Base-by-base conservation (phyloP, 2,888 invertebrate species). In the Ephialtes manifestator region DNA sequence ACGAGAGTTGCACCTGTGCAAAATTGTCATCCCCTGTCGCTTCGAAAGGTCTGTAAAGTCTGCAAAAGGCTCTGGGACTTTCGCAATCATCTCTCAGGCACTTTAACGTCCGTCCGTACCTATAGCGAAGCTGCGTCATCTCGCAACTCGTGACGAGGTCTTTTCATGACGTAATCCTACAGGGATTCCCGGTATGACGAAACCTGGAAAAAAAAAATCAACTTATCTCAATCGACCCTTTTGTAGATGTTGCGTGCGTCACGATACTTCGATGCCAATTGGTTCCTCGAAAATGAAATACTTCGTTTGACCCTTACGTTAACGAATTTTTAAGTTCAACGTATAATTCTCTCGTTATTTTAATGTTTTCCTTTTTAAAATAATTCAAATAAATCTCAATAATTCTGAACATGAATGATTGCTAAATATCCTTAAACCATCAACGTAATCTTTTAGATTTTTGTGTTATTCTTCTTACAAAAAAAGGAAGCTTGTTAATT, bases 161-260 rank as follows among this genome's bases (percentile, higher is more conserved):
- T 65, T 65, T 65, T 65, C 65, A 65, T 39, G 65, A 65, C 20
- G 65, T 43, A 65, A 39, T 63, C 63, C 35, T 35, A 39, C 35
- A 63, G 35, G 63, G 31, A 63, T 63, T 31, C 35, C 20, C 31
- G 15, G 18, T 35, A 35, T 63, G 63, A 63, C 58, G 58, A 28
- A 58, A 28, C 24, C 11, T 28, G 55, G 24, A 55, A 55, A 58
- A 58, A 58, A 58, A 28, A 58, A 58, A 58, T 28, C 13, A 58
- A 58, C 28, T 58, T 28, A 58, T 58, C 15, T 4, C 58, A 58
- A 11, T 55, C 58, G 58, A 28, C 28, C 4, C 28, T 58, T 58
- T 58, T 28, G 24, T 58, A 7, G 28, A 11, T 15, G 5, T 28
- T 58, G 13, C 13, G 58, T 58, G 58, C 28, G 11, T 58, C 28